Evolutionary conservation across 2,113 vertebrate genomes (phyloP).

Genomic region (Nettapus auritus): DNA sequence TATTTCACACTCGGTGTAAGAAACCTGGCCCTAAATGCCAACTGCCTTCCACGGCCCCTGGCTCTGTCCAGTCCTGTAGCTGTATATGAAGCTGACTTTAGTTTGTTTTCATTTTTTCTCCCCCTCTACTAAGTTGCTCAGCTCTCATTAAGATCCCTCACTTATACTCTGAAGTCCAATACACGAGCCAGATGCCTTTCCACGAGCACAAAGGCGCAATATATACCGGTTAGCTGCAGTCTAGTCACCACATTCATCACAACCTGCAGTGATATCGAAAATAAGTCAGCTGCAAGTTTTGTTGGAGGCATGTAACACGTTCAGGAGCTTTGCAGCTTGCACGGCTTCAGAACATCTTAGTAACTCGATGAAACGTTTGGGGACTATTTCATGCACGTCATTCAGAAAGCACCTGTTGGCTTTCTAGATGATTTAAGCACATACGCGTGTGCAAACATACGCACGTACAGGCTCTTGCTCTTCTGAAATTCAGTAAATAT

Average conservation of each 20-base stretch:
- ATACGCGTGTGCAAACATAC: background rate
- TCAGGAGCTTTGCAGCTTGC: background rate
- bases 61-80: background rate
- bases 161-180: background rate
- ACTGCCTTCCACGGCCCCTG: background rate
- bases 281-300: background rate
- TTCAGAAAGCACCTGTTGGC: background rate
- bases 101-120: background rate
- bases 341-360: background rate
- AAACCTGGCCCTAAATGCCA: background rate
- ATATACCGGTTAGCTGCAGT: background rate
- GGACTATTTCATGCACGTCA: rapidly evolving
- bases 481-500: background rate
- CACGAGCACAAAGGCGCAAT: background rate
- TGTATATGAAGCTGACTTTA: background rate
- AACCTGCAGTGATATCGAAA: background rate
- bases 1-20: background rate
- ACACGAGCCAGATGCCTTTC: background rate
- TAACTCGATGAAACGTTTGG: background rate
- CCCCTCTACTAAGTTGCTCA: background rate
- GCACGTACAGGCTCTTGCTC: background rate
- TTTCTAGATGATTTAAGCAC: background rate
- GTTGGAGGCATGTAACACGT: background rate
- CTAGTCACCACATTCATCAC: background rate
- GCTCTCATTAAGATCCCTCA: background rate